Percentiles rank a stretch among this genome's conserved stretches.
Evolutionary conservation across 2,888 invertebrate genomes (phyloP).

Genomic region (Platerodrilus igneus): DNA sequence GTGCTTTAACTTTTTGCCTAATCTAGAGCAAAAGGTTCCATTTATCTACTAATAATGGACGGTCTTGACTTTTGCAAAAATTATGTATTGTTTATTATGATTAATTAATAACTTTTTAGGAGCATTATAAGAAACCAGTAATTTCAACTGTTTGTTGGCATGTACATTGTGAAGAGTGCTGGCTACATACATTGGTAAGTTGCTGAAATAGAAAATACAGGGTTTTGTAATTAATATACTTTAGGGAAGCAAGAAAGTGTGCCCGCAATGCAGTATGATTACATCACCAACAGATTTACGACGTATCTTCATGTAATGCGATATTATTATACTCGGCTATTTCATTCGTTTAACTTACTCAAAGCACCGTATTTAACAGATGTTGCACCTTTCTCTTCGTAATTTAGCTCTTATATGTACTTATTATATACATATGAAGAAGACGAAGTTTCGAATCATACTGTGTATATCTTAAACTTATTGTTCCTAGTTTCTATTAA

Average conservation of each 20-base stretch:
- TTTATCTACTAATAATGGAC: too few species aligned
- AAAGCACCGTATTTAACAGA: constrained; percentile 29
- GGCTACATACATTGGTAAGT: constrained; percentile 61
- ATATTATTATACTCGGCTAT: constrained; percentile 21
- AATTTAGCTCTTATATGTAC: constrained; percentile 17
- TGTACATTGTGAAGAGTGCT: constrained; percentile 66
- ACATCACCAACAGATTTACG: constrained; percentile 83
- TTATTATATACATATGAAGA: constrained; percentile 21
- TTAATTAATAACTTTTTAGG: constrained; percentile 45
- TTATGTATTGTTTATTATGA: too few species aligned
- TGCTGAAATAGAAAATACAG: constrained; percentile 2
- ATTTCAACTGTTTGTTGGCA: constrained; percentile 67
- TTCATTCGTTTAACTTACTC: constrained; percentile 23
- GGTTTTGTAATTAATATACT: too few species aligned
- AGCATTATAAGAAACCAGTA: constrained; percentile 60
- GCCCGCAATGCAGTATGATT: constrained; percentile 92
- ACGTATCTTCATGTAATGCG: constrained; percentile 81
- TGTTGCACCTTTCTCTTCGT: constrained; percentile 17
- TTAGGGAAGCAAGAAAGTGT: constrained; percentile 86
- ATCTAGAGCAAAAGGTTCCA: too few species aligned
- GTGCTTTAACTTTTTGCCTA: too few species aligned
- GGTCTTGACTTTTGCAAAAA: too few species aligned
- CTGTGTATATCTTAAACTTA: constrained; percentile 16
- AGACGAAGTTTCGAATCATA: constrained; percentile 12
- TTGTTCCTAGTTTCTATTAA: constrained; percentile 18